Conservation (phyloP, 2,797 vertebrate species). For the Neosilurus hyrtlii region DNA sequence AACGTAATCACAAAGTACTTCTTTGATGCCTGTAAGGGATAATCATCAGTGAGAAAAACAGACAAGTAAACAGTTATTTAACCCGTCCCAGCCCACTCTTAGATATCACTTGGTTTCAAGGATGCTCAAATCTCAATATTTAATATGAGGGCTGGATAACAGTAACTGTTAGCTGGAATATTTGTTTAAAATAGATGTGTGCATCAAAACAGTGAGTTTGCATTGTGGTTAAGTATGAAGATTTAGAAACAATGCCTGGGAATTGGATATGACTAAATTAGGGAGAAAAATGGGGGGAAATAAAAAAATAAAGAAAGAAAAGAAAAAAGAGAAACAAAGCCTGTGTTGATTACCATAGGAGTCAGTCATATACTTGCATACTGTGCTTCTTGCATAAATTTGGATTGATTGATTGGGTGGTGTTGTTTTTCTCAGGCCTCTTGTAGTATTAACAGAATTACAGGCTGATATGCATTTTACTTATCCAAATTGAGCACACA, state of each 20-base stretch:
- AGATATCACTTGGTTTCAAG: slow-evolving; percentile 11
- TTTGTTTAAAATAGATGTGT: background rate
- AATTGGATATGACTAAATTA: too few relatives aligned
- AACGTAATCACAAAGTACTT: slow-evolving; percentile 85
- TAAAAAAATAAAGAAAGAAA: too few relatives aligned
- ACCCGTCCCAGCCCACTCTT: background rate
- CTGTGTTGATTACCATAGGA: background rate
- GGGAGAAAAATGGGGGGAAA: too few relatives aligned
- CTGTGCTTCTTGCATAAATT: background rate
- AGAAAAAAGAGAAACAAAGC: background rate
- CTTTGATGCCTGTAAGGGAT: slow-evolving; percentile 77
- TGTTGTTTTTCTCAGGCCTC: too few relatives aligned
- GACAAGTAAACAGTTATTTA: background rate
- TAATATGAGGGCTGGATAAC: background rate
- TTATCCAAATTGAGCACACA: too few relatives aligned
- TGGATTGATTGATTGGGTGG: background rate
- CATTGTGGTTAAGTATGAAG: background rate
- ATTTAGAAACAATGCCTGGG: background rate
- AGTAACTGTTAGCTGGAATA: background rate
- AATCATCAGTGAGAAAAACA: slow-evolving; percentile 3
- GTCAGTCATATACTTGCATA: background rate
- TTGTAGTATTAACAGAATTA: too few relatives aligned
- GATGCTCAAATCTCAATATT: background rate
- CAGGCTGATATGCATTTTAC: too few relatives aligned
- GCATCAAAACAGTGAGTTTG: background rate